Conservation (phyloP, 2,888 invertebrate genomes). For the Sabatieria punctata region DNA sequence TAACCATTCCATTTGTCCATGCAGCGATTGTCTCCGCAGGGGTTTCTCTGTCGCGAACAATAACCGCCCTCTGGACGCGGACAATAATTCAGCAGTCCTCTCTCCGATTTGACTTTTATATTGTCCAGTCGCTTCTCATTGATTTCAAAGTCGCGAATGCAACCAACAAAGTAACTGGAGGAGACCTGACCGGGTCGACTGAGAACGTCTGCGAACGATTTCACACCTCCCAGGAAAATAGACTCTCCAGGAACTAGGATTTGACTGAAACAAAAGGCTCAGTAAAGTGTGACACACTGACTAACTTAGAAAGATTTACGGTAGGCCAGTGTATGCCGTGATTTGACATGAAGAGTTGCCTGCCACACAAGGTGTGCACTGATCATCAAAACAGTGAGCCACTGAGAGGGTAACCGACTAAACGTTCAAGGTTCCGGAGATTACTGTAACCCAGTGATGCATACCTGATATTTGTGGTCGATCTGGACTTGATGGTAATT, state of each 20-base stretch:
- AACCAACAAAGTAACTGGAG: conserved; percentile 81
- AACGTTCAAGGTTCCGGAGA: no score
- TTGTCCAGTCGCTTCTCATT: conserved; percentile 57
- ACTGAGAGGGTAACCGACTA: conserved; percentile 9
- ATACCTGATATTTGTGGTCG: conserved; percentile 22
- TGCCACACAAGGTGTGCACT: conserved; percentile 2
- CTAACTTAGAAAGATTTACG: conserved; percentile 5
- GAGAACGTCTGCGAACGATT: conserved; percentile 63
- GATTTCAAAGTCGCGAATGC: conserved; percentile 70
- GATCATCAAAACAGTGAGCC: neutral
- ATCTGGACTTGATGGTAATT: conserved; percentile 67
- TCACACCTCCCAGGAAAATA: conserved; percentile 64
- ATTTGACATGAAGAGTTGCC: conserved; percentile 5
- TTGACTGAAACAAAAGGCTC: conserved; percentile 45
- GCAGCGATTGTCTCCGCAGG: neutral
- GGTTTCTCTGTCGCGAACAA: no score
- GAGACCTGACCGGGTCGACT: conserved; percentile 75
- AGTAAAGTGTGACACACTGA: no score
- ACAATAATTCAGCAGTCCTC: neutral
- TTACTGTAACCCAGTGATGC: no score
- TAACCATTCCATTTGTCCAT: neutral
- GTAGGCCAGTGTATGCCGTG: conserved; percentile 1
- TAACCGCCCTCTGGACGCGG: no score
- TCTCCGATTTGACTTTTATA: neutral
- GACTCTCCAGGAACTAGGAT: conserved; percentile 76